Percentiles rank a stretch among this genome's conserved stretches.
These are phyloP conservation scores for Ceyx margarethae DNA, from an alignment of 2,113 vertebrate genomes.

Conservation along the genomic window DNA sequence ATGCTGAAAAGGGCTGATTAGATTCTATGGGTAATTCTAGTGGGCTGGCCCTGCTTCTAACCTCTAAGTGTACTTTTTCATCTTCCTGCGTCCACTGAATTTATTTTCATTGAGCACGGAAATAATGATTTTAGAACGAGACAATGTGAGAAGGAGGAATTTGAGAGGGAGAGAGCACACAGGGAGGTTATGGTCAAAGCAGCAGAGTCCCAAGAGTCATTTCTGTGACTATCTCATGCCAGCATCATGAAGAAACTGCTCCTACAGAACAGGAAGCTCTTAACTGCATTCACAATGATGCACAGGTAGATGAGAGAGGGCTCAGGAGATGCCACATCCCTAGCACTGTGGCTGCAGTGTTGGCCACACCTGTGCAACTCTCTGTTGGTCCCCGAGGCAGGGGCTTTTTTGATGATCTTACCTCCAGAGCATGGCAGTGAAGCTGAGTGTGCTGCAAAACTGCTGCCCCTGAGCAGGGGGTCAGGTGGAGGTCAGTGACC, in stretches of 20 bases:
- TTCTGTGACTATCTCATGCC: not conserved
- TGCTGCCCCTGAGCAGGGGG: rapidly evolving
- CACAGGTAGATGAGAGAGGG: not conserved
- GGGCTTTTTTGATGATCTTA: rapidly evolving
- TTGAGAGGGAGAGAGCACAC: not conserved
- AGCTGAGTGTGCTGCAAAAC: not conserved
- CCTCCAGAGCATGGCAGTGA: not conserved
- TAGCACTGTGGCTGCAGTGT: not conserved
- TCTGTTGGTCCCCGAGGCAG: not conserved
- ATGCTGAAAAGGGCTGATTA: not conserved
- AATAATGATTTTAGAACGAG: not conserved
- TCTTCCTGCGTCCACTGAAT: not conserved
- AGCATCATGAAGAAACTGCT: not conserved
- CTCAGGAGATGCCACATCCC: not conserved
- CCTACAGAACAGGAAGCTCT: not conserved
- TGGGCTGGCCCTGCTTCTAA: not conserved
- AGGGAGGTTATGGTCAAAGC: not conserved
- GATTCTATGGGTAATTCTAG: not conserved
- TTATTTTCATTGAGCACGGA: not conserved
- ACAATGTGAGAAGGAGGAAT: not conserved
- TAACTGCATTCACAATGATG: not conserved
- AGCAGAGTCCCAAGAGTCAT: not conserved
- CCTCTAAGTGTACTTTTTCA: not conserved
- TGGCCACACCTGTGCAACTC: rapidly evolving
- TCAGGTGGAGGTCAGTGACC: not conserved